Percentiles rank a stretch among this genome's conserved stretches.
Conservation (phyloP, 2,113 vertebrate species). For the Scopus umbretta region DNA sequence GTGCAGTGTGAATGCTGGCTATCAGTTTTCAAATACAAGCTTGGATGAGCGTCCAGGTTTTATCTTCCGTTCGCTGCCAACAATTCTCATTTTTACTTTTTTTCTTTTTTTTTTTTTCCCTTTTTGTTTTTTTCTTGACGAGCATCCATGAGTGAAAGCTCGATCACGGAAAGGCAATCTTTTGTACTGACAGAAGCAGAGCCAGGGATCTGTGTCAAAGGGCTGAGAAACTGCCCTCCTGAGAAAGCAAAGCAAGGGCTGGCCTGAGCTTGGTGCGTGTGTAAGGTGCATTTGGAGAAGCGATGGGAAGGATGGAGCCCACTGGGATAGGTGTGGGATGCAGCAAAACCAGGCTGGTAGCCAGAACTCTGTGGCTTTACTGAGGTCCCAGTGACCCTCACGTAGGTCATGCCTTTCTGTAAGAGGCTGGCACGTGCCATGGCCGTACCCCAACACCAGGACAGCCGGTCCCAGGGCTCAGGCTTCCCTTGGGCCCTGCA, state of each 20-base stretch:
- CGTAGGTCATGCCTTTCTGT: rapidly evolving
- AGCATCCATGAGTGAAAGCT: constrained; percentile 29
- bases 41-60: constrained; percentile 64
- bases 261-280: rapidly evolving
- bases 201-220: constrained; percentile 1
- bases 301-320: neutral
- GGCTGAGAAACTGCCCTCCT: neutral
- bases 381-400: neutral
- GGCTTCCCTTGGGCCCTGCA: neutral
- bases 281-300: neutral
- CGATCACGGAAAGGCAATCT: constrained; percentile 32
- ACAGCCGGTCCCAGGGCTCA: neutral
- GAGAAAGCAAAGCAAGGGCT: neutral
- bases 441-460: neutral
- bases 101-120: neutral
- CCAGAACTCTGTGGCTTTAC: neutral
- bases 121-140: neutral
- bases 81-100: constrained; percentile 35
- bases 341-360: neutral
- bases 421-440: rapidly evolving
- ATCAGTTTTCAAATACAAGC: constrained; percentile 51
- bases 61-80: constrained; percentile 56
- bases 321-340: neutral
- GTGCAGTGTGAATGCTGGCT: constrained; percentile 22
- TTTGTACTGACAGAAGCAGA: constrained; percentile 35